Evolutionary conservation across 2,888 invertebrate species (phyloP), one percentile per base, ranked within the genome.

Genomic region (Clitarchus hookeri): DNA sequence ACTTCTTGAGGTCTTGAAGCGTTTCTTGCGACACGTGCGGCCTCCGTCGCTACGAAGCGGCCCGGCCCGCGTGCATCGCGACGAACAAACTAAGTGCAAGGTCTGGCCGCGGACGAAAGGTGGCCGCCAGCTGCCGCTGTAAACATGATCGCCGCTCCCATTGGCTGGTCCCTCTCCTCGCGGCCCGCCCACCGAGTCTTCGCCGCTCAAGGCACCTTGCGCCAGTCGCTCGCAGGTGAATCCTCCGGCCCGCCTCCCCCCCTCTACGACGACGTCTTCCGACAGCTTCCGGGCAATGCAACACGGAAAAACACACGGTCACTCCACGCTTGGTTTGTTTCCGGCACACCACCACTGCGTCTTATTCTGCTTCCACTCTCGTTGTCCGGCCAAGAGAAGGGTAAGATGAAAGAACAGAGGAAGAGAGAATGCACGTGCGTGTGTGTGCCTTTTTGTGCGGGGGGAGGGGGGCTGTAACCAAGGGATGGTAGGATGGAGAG

Each of bases 71-170:
- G 48, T 48, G 65, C 65, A n/a, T n/a, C 65, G 65, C 16, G 23
- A n/a, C n/a, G 23, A 65, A 65, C 16, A 65, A 65, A 65, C 65
- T 65, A 65, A 16, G 65, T 65, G 65, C 65, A 65, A 65, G 65
- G 65, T 65, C 65, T 65, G 13, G 65, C 65, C 65, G 65, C 65
- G n/a, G 65, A 23, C 23, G 65, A 65, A 65, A 65, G 65, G 65
- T 65, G 65, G 65, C 65, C 65, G 65, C 65, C 65, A 65, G 65
- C 65, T 65, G 65, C 65, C 65, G 65, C 65, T 82, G 82, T 82
- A 82, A 82, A 82, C 82, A 82, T 82, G 82, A 82, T 82, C 82
- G 82, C 82, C 82, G 27, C 82, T 82, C 82, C 82, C 82, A 82
- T 82, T 82, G 82, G 82, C 82, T 82, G 82, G n/a, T 3, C 23